These are phyloP conservation scores for Sanderia malayensis DNA, from an alignment of 30 jellyfish, hydroid and myxozoan genomes.

Conservation along the genomic window DNA sequence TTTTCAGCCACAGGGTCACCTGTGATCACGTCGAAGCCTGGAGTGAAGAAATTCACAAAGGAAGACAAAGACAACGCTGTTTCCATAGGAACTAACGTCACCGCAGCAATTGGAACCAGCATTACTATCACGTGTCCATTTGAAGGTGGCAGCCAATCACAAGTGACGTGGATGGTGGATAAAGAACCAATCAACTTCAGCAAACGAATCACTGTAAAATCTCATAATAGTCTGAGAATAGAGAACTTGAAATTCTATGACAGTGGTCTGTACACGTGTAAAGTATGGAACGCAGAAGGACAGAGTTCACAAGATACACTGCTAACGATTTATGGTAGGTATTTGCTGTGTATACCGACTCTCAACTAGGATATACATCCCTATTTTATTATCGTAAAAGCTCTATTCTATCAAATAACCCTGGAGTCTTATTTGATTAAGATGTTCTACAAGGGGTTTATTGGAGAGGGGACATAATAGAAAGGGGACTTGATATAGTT, in stretches of 20 bases:
- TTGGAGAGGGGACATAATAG: too few relatives aligned
- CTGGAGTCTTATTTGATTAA: too few relatives aligned
- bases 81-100: conserved; percentile 80
- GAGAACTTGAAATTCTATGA: conserved; percentile 64
- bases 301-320: conserved; percentile 50
- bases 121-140: conserved; percentile 71
- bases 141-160: conserved; percentile 55
- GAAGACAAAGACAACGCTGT: conserved; percentile 30
- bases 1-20: conserved; percentile 78
- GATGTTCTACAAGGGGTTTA: too few relatives aligned
- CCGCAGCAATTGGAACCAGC: conserved; percentile 65
- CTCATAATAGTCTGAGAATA: conserved; percentile 48
- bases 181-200: conserved; percentile 56
- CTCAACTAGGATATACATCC: too few relatives aligned
- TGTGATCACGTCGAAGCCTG: conserved; percentile 60
- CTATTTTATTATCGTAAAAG: too few relatives aligned
- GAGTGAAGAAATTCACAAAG: conserved; percentile 23
- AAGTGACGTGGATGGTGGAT: conserved; percentile 75
- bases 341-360: too few relatives aligned
- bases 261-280: conserved; percentile 79
- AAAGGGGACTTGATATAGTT: too few relatives aligned
- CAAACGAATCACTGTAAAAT: conserved; percentile 29
- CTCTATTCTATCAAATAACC: too few relatives aligned
- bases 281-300: conserved; percentile 72
- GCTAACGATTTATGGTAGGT: conserved; percentile 57